phyloP scores from a whole-genome alignment of 2,888 invertebrate species.

The Drosophila acutilabella region DNA sequence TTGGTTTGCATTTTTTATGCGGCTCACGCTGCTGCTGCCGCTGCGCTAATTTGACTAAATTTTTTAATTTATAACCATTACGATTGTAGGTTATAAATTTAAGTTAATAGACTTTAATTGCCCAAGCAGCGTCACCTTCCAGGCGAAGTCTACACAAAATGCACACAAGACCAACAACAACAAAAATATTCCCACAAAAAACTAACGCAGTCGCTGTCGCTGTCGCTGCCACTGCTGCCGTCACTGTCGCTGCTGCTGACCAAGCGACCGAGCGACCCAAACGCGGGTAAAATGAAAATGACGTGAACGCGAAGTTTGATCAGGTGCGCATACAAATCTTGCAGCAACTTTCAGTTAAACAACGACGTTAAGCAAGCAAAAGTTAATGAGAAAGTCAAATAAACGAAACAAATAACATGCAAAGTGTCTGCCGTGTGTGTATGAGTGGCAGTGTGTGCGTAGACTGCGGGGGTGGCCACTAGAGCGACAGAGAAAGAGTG shows the following conservation, averaged over 20 bases:
- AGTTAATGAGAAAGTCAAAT: conserved; percentile 80
- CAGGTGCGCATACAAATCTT: conserved; percentile 79
- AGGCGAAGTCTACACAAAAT: conserved; percentile 53
- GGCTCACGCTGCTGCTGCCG: conserved; percentile 27
- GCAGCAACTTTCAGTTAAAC: conserved; percentile 74
- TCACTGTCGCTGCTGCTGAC: conserved; percentile 39
- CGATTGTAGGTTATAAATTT: conserved; percentile 67
- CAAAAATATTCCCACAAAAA: conserved; percentile 69
- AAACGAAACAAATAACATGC: conserved; percentile 77
- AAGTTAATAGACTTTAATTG: conserved; percentile 73
- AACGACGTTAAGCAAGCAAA: conserved; percentile 68
- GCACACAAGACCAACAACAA: conserved; percentile 58
- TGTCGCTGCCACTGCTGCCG: conserved; percentile 12
- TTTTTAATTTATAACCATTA: conserved; percentile 68
- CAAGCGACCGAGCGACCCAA: conserved; percentile 49
- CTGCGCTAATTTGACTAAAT: conserved; percentile 73
- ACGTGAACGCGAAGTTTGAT: conserved; percentile 78
- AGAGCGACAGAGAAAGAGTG: conserved; percentile 18
- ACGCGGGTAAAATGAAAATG: conserved; percentile 66
- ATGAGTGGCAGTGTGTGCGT: too few species aligned
- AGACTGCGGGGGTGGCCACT: conserved; percentile 27
- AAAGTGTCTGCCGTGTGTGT: conserved; percentile 59
- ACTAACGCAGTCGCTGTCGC: conserved; percentile 16
- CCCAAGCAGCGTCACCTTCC: conserved; percentile 34
- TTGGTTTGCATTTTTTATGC: conserved; percentile 63